These are phyloP conservation scores for Agrenia bidenticulata DNA, from an alignment of 2,888 invertebrate genomes.

Conservation along the genomic window DNA sequence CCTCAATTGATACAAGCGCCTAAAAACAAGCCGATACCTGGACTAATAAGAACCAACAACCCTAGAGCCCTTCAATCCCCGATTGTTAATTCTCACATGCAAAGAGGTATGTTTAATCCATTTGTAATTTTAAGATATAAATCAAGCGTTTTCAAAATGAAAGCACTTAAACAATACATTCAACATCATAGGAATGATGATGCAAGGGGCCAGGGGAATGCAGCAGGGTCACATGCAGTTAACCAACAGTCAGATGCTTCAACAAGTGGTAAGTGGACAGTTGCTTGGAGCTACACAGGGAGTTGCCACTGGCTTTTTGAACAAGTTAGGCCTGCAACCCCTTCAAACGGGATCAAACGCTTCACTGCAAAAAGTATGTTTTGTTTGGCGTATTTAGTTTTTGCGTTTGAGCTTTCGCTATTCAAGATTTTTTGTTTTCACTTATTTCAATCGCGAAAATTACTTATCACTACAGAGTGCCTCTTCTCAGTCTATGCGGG, in stretches of 20 bases:
- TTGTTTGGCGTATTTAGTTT: background rate
- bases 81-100: slow-evolving; percentile 42
- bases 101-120: slow-evolving; percentile 34
- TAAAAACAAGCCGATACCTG: slow-evolving; percentile 50
- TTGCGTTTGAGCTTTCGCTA: background rate
- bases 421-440: background rate
- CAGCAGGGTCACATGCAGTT: slow-evolving; percentile 24
- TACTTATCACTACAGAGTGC: slow-evolving; percentile 32
- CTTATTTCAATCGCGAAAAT: slow-evolving; percentile 14
- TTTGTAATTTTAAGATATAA: background rate
- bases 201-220: slow-evolving; percentile 14
- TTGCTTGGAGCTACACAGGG: slow-evolving; percentile 12
- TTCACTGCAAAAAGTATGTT: slow-evolving; percentile 21
- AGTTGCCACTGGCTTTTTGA: slow-evolving; percentile 12
- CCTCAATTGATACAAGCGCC: slow-evolving; percentile 59
- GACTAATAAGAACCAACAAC: slow-evolving; percentile 48
- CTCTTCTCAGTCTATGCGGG: slow-evolving; percentile 29
- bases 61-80: slow-evolving; percentile 34
- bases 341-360: slow-evolving; percentile 10
- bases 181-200: slow-evolving; percentile 32
- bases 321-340: slow-evolving; percentile 15
- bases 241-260: slow-evolving; percentile 43
- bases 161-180: too few relatives aligned
- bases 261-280: slow-evolving; percentile 46
- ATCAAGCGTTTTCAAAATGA: too few relatives aligned